Evolutionary conservation across 2,797 vertebrate genomes (phyloP).

Genomic region (Sciurus vulgaris): DNA sequence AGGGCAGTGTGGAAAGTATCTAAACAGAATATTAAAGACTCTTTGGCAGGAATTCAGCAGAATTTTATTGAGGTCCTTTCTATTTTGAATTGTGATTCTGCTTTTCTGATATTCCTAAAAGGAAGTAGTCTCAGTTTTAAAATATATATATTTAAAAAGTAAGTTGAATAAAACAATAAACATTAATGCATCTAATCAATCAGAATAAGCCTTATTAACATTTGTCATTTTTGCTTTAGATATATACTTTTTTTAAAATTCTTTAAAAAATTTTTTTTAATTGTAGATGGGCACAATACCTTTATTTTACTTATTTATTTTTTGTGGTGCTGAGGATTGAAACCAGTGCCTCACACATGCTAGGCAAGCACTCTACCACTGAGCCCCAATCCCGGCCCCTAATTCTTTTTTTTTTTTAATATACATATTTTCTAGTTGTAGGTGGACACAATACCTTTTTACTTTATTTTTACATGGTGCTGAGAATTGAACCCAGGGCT

Average conservation of each 20-base stretch:
- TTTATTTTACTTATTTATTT: too few relatives aligned
- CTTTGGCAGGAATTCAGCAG: not conserved
- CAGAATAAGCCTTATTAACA: not conserved
- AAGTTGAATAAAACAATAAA: slow-evolving; percentile 35
- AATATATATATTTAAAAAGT: not conserved
- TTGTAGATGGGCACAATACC: too few relatives aligned
- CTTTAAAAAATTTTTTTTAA: too few relatives aligned
- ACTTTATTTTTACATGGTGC: too few relatives aligned
- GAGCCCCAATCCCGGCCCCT: too few relatives aligned
- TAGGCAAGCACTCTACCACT: too few relatives aligned
- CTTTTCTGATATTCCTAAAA: slow-evolving; percentile 44
- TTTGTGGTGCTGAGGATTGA: too few relatives aligned
- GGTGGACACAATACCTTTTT: too few relatives aligned
- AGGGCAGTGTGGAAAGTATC: not conserved
- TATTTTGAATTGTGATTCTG: not conserved
- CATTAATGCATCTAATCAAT: not conserved
- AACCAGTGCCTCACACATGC: too few relatives aligned
- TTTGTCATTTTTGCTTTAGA: slow-evolving; percentile 38
- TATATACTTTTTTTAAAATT: not conserved
- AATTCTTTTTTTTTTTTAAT: too few relatives aligned
- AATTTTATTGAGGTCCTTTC: slow-evolving; percentile 1
- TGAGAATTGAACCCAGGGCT: too few relatives aligned
- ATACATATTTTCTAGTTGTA: too few relatives aligned
- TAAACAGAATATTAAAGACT: slow-evolving; percentile 25
- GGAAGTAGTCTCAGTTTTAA: slow-evolving; percentile 42